Evolutionary conservation across 2,888 invertebrate genomes (phyloP), one percentile per base, ranked within the genome.

Genomic region (Machimus atricapillus): DNA sequence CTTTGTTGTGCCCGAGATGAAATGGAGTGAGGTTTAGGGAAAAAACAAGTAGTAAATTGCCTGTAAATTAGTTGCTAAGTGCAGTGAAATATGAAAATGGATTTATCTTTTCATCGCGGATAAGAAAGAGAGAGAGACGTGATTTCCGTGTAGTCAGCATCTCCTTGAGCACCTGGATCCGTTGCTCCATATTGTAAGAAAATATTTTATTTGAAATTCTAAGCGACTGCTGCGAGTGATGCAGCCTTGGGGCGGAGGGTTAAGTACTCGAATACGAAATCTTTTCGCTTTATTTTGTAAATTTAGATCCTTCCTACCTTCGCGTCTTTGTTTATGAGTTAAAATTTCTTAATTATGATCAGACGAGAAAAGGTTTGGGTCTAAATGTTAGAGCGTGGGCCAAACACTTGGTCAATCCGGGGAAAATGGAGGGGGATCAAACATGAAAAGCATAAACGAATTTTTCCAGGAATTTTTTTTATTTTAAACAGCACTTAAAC

Each of bases 71-170:
- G 66, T 78, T 40, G 12, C 43, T 78, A 43, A 52, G n/a, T 52
- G 31, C 31, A 81, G 81, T 81, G 81, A 81, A 81, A 34, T 46
- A 27, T 34, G 56, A 52, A 52, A 52, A 81, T 56, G 81, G 81
- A 81, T 81, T 81, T 81, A 81, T 23, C 27, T 56, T 52, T 7
- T 81, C 81, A 7, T 23, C 56, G 46, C 27, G 81, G 81, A 81
- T 81, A 81, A 81, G 27, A 81, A 19, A 81, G 31, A 81, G 43
- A 27, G 74, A 34, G 31, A 76, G 27, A 27, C 27, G 81, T 52
- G 19, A 66, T 66, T 66, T 2, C 66, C 27, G 23, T 12, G 66
- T 66, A 23, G 66, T 23, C 66, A 66, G 66, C 66, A 66, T 19
- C 19, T 27, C 27, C 27, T 66, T 19, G 66, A 66, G 66, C 12